Evolutionary conservation across 2,888 invertebrate species (phyloP).

Genomic region (Acronicta leporina): DNA sequence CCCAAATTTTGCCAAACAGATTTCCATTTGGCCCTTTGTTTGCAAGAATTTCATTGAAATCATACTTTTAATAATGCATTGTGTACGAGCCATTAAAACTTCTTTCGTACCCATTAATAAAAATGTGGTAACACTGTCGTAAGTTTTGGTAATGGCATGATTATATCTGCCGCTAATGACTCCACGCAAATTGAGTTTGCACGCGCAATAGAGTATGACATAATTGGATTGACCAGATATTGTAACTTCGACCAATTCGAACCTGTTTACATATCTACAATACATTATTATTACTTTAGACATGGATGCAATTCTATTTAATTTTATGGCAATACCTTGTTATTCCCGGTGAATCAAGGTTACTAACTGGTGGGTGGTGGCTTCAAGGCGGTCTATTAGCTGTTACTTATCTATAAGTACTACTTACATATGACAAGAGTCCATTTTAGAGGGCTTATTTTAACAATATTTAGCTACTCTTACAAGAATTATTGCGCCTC

Average conservation of each 20-base stretch:
- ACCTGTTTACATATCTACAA: neutral
- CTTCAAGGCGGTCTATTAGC: neutral
- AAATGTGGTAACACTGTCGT: constrained; percentile 28
- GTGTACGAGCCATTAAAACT: constrained; percentile 25
- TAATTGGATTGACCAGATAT: constrained; percentile 33
- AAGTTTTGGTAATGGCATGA: constrained; percentile 29
- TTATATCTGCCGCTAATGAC: constrained; percentile 49
- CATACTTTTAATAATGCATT: constrained; percentile 17
- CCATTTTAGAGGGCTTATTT: too few species aligned
- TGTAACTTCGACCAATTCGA: constrained; percentile 17
- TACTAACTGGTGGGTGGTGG: neutral
- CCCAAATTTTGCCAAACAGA: constrained; percentile 6
- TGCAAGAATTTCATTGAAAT: constrained; percentile 1
- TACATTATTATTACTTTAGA: too few species aligned
- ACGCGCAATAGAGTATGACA: constrained; percentile 36
- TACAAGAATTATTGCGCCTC: neutral
- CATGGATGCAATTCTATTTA: too few species aligned
- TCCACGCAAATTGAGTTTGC: constrained; percentile 36
- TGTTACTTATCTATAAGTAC: neutral
- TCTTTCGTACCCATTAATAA: constrained; percentile 16
- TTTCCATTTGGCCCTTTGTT: neutral
- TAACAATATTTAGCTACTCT: too few species aligned
- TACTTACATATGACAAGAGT: too few species aligned
- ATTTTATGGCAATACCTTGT: neutral
- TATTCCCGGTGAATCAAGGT: neutral